phyloP scores from a whole-genome alignment of 2,113 vertebrate genomes.

The Ellobius talpinus region DNA sequence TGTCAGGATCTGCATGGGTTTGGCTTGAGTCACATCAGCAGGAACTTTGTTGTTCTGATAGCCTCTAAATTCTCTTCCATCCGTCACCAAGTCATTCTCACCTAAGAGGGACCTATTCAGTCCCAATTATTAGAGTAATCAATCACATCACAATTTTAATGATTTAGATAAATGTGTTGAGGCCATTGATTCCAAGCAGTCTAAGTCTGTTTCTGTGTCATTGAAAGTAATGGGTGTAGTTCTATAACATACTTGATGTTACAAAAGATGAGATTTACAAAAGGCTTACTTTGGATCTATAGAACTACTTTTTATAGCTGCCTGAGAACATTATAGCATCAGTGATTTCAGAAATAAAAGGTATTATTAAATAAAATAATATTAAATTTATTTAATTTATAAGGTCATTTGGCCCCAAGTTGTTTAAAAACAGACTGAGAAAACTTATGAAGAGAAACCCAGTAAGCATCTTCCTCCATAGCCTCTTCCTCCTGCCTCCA shows the following conservation, averaged over 20 bases:
- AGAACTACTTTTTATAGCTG: not conserved
- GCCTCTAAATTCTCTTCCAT: not conserved
- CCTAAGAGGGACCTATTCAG: slow-evolving; percentile 35
- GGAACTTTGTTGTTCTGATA: not conserved
- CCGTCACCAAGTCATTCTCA: not conserved
- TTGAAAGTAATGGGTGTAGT: not conserved
- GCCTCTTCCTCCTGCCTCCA: not conserved
- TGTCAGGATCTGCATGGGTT: not conserved
- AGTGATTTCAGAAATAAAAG: not conserved
- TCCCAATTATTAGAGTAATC: slow-evolving; percentile 1
- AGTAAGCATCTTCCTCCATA: not conserved
- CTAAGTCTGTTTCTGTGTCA: not conserved
- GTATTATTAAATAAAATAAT: not conserved
- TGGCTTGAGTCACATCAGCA: not conserved
- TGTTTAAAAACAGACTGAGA: not conserved
- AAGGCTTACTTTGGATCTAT: not conserved
- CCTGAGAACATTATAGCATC: not conserved
- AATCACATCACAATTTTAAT: not conserved
- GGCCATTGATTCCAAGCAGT: not conserved
- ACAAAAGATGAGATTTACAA: not conserved
- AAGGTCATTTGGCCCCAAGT: not conserved
- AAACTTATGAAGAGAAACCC: not conserved
- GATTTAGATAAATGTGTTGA: not conserved
- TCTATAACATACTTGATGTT: not conserved
- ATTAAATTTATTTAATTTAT: too few species aligned